Base-by-base conservation (phyloP, 2,113 vertebrate species). In the Centropus unirufus region DNA sequence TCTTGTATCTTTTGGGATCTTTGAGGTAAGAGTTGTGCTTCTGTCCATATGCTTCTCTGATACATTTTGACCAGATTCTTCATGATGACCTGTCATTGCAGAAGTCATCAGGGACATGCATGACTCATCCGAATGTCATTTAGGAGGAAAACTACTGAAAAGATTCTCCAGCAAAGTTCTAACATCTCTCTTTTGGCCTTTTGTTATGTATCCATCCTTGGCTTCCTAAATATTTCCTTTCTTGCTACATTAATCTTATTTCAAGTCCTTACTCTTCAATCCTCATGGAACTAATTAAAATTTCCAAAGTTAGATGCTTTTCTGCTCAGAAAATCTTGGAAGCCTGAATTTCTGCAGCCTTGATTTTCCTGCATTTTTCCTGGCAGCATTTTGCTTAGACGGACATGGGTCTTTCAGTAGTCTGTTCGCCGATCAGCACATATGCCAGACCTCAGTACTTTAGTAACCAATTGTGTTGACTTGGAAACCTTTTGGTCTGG, bases 1-100 rank as follows among this genome's bases (percentile, higher is more conserved):
- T 76, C 26, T 77, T 83, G 12, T 39, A 9, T 70, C 10, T 62
- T 89, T 40, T 30, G 69, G 80, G 27, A 61, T 70, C 44, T 68
- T 68, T 23, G 23, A 83, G 46, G 21, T 39, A 20, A 51, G 52
- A 84, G 14, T 23, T 62, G 51, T 61, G 18, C 27, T 46, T 83
- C 30, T 30, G 18, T 73, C 36, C 11, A 0, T 24, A 39, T 47
- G 26, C 18, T 59, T 63, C n/a, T 76, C 23, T 67, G 40, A 13
- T 52, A 2, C 0, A 0, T 68, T 72, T 59, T 72, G 42, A 47
- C 26, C 36, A 44, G 1, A 9, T 21, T 58, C 34, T 49, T 32
- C 7, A 23, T 20, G 26, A 16, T 72, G 81, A 44, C 20, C 34
- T 78, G 24, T 67, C 42, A 5, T 30, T 90, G 67, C 49, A 20